These are phyloP conservation scores for Nematolebias whitei DNA, from an alignment of 2,113 vertebrate genomes.

Conservation along the genomic window DNA sequence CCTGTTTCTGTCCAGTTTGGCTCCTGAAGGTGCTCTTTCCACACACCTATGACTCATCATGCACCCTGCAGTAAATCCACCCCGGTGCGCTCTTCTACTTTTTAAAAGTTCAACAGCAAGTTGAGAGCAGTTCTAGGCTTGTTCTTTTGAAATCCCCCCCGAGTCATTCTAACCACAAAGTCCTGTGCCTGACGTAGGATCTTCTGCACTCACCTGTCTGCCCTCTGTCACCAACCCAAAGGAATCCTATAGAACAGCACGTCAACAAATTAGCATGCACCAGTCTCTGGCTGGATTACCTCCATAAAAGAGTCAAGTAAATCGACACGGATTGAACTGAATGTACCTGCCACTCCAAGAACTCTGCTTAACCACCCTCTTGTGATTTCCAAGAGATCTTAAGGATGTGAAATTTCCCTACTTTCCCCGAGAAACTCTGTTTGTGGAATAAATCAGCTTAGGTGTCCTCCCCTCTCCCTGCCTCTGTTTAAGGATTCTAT, in stretches of 20 bases:
- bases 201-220: background rate
- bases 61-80: background rate
- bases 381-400: background rate
- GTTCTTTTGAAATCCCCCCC: background rate
- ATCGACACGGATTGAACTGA: background rate
- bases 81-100: background rate
- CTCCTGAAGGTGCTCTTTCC: background rate
- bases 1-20: too few relatives aligned
- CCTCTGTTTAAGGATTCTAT: background rate
- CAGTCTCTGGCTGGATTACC: background rate
- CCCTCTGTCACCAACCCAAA: background rate
- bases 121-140: background rate
- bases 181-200: background rate
- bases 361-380: background rate
- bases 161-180: background rate
- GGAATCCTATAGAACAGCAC: background rate
- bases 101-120: background rate
- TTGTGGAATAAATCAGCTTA: background rate
- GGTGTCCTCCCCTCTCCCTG: background rate
- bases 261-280: background rate
- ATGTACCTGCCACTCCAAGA: background rate
- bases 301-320: slow-evolving; percentile 2
- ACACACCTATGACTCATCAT: background rate
- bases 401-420: background rate
- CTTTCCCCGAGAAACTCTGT: background rate